Evolutionary conservation across 2,888 invertebrate species (phyloP).

Genomic region (Mesochorus sp.): DNA sequence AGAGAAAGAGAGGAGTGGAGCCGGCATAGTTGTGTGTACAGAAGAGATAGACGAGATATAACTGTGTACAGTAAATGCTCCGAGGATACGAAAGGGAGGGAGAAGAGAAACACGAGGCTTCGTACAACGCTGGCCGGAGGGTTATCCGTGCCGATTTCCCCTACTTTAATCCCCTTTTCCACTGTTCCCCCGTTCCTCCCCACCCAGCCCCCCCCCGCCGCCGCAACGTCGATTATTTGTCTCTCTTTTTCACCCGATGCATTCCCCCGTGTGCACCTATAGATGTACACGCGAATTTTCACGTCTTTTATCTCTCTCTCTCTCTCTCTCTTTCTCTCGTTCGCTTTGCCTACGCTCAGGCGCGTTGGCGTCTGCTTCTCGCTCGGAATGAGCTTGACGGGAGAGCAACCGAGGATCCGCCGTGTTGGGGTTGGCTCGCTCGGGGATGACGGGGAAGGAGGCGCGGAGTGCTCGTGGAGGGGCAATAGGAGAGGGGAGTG

Average conservation of each 20-base stretch:
- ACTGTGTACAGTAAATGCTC: conserved; percentile 60
- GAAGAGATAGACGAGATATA: conserved; percentile 61
- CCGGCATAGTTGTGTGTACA: conserved; percentile 34
- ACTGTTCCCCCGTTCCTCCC: background rate
- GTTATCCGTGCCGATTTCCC: conserved; percentile 60
- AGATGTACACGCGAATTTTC: conserved; percentile 14
- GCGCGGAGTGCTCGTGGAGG: conserved; percentile 59
- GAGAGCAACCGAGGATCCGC: conserved; percentile 67
- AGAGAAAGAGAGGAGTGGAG: conserved; percentile 43
- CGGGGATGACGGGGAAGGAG: conserved; percentile 48
- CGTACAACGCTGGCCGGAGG: conserved; percentile 55
- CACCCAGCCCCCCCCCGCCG: background rate
- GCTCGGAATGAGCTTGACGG: conserved; percentile 26
- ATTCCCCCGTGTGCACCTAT: conserved; percentile 41
- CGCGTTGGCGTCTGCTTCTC: conserved; percentile 49
- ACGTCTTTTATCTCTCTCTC: too few relatives aligned
- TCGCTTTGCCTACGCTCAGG: conserved; percentile 43
- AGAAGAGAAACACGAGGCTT: conserved; percentile 56
- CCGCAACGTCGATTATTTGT: conserved; percentile 54
- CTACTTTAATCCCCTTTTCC: conserved; percentile 54
- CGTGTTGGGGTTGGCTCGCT: conserved; percentile 63
- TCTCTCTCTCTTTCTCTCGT: conserved; percentile 47
- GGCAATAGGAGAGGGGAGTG: conserved; percentile 69
- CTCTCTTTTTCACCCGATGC: conserved; percentile 62
- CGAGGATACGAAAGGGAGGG: conserved; percentile 55